Percentiles rank a stretch among this genome's conserved stretches.
These are phyloP conservation scores for Sturnus vulgaris DNA, from an alignment of 2,113 vertebrate species.

Conservation along the genomic window DNA sequence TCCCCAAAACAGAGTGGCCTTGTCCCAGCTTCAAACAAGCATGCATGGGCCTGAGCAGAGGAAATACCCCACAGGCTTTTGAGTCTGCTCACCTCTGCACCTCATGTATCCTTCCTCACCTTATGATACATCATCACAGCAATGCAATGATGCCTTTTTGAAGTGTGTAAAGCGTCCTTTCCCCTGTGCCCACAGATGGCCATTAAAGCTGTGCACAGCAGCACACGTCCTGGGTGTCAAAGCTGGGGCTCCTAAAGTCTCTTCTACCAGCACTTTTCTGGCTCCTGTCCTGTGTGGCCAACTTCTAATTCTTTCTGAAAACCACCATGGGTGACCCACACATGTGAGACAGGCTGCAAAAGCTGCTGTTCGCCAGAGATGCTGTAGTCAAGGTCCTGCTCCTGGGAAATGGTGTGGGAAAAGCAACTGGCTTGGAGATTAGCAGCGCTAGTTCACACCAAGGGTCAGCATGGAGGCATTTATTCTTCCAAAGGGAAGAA, in stretches of 20 bases:
- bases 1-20: not conserved
- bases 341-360: rapidly evolving
- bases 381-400: not conserved
- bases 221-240: not conserved
- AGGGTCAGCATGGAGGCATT: not conserved
- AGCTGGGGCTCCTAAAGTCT: not conserved
- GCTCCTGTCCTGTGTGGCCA: not conserved
- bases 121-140: not conserved
- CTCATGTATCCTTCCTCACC: not conserved
- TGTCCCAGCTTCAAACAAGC: not conserved
- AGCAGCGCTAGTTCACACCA: not conserved
- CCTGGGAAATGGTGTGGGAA: not conserved
- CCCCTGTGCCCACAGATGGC: not conserved
- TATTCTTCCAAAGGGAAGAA: not conserved
- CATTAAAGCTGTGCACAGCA: not conserved
- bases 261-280: not conserved
- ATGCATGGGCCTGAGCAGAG: not conserved
- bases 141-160: not conserved
- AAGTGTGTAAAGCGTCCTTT: not conserved
- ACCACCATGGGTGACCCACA: not conserved
- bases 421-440: not conserved
- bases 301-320: not conserved
- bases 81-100: not conserved
- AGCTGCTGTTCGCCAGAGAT: not conserved
- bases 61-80: not conserved